phyloP scores from a whole-genome alignment of 2,113 vertebrate genomes.

The Nettapus auritus region DNA sequence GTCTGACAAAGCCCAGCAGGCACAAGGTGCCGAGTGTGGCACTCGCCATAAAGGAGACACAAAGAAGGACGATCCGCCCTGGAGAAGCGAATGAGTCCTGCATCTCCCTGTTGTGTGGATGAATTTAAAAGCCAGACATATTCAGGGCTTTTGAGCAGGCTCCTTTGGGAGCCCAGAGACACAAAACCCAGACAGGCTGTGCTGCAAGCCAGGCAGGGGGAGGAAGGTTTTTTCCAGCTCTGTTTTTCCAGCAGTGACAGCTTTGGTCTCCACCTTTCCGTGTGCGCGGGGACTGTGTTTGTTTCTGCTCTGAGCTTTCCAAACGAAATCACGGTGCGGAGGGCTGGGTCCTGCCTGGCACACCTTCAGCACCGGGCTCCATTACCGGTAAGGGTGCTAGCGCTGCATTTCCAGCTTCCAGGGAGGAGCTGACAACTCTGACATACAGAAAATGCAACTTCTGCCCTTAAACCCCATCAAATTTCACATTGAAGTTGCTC shows the following conservation, averaged over 20 bases:
- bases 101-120: not conserved
- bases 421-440: not conserved
- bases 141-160: not conserved
- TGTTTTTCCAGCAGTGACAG: not conserved
- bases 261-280: not conserved
- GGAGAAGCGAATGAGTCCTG: not conserved
- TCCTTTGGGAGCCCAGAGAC: not conserved
- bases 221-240: not conserved
- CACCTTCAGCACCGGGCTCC: fast-evolving
- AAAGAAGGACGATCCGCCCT: not conserved
- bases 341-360: not conserved
- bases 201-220: not conserved
- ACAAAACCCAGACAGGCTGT: not conserved
- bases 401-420: not conserved
- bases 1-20: not conserved
- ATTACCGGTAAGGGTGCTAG: fast-evolving
- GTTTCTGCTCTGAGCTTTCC: not conserved
- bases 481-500: not conserved
- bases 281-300: not conserved
- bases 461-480: not conserved
- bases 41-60: not conserved
- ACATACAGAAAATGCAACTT: not conserved
- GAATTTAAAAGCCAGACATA: not conserved
- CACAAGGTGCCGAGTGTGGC: not conserved
- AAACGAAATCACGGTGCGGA: not conserved